phyloP scores from a whole-genome alignment of 2,888 invertebrate genomes.

The Candidula unifasciata region DNA sequence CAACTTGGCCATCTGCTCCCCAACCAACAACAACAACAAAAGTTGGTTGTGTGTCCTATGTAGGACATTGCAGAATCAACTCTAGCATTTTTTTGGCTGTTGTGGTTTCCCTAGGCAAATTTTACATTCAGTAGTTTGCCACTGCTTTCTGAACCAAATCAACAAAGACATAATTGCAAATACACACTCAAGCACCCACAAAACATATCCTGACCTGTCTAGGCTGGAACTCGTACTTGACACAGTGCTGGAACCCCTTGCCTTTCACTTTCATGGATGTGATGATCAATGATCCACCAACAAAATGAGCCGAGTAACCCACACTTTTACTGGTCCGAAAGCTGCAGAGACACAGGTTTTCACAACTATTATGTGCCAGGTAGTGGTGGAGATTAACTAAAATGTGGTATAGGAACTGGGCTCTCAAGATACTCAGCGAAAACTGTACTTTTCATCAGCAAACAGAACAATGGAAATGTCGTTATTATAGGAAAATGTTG shows the following conservation, averaged over 20 bases:
- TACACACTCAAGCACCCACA: not conserved
- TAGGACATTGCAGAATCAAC: no score
- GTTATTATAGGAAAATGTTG: no score
- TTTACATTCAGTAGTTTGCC: no score
- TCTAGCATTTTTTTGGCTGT: no score
- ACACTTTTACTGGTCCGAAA: constrained; percentile 99
- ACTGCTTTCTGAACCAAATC: no score
- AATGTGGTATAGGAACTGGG: not conserved
- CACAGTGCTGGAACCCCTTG: constrained; percentile 99
- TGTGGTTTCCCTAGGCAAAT: no score
- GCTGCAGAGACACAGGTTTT: constrained; percentile 77
- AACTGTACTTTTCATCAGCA: no score
- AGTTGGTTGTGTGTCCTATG: no score
- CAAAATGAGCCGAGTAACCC: constrained; percentile 99
- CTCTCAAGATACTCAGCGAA: no score
- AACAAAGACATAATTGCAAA: not conserved
- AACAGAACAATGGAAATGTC: no score
- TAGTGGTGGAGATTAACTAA: not conserved
- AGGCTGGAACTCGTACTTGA: constrained; percentile 99
- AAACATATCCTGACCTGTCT: constrained; percentile 84
- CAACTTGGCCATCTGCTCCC: no score
- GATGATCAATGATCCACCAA: constrained; percentile 98
- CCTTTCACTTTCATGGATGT: constrained; percentile 99
- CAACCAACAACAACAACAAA: no score
- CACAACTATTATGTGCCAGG: not conserved